Evolutionary conservation across 2,888 invertebrate genomes (phyloP).

Genomic region (Monoplex corrugatus): DNA sequence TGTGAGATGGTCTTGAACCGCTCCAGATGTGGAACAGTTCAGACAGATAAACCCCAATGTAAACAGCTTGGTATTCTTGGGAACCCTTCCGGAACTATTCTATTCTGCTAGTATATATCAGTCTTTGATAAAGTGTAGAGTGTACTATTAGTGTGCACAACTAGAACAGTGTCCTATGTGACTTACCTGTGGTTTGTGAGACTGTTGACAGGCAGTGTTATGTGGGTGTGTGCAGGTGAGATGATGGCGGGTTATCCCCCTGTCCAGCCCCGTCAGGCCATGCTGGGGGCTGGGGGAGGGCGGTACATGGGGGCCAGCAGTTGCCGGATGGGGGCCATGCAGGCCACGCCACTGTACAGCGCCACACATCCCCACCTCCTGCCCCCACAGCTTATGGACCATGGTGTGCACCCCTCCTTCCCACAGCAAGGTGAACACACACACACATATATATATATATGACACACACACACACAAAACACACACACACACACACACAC

Average conservation of each 20-base stretch:
- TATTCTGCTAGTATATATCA: no score
- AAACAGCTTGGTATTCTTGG: no score
- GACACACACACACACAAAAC: no score
- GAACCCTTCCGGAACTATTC: no score
- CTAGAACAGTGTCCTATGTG: no score
- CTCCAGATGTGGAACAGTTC: no score
- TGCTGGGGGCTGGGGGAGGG: not conserved
- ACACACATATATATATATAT: not conserved
- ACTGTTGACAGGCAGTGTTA: not conserved
- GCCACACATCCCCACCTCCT: conserved; percentile 31
- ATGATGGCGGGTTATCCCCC: not conserved
- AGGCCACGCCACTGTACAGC: conserved; percentile 54
- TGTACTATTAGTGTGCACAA: no score
- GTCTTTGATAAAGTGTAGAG: no score
- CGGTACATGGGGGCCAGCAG: conserved; percentile 54
- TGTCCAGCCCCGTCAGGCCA: not conserved
- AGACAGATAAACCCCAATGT: no score
- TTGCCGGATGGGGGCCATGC: conserved; percentile 62
- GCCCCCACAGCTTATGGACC: conserved; percentile 49
- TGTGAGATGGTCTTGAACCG: no score
- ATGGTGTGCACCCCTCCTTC: conserved; percentile 37
- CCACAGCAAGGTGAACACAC: conserved; percentile 44
- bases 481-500: no score
- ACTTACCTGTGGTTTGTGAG: not conserved
- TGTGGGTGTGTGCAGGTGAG: not conserved